These are phyloP conservation scores for Hypothenemus hampei DNA, from an alignment of 1,140 invertebrate species.

Conservation along the genomic window DNA sequence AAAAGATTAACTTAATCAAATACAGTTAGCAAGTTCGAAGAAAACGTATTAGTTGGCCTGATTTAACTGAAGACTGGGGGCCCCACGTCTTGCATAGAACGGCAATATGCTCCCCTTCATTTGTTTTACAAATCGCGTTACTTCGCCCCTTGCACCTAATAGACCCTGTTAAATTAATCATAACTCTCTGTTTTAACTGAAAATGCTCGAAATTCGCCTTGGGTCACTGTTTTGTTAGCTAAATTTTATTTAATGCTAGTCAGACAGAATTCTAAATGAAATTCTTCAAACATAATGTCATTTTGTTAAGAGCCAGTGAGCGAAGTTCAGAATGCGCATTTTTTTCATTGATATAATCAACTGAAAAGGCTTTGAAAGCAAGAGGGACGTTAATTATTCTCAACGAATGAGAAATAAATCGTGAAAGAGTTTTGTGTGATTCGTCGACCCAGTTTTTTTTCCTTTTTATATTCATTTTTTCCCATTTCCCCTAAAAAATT, in stretches of 20 bases:
- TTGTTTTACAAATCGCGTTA: conserved; percentile 17
- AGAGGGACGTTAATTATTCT: too few relatives aligned
- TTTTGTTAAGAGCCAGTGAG: too few relatives aligned
- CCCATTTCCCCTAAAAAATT: neutral
- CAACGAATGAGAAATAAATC: too few relatives aligned
- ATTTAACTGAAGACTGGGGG: conserved; percentile 3
- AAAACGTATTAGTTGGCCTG: neutral
- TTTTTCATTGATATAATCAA: too few relatives aligned
- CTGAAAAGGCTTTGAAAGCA: too few relatives aligned
- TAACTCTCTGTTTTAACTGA: neutral
- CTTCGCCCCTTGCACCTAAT: conserved; percentile 17
- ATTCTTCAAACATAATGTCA: too few relatives aligned
- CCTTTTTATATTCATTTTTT: conserved; percentile 4
- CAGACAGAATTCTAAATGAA: too few relatives aligned
- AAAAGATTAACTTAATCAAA: neutral
- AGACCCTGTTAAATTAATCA: conserved; percentile 16
- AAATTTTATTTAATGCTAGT: too few relatives aligned
- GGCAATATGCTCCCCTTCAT: conserved; percentile 11
- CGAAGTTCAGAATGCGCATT: too few relatives aligned
- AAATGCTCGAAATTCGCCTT: conserved; percentile 6
- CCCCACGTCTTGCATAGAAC: neutral
- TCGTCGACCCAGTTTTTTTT: too few relatives aligned
- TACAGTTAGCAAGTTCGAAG: neutral
- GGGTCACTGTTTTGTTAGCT: too few relatives aligned
- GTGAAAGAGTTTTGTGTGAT: too few relatives aligned